Evolutionary conservation across 2,797 vertebrate species (phyloP).

Genomic region (Mormyrus hasselquistii): DNA sequence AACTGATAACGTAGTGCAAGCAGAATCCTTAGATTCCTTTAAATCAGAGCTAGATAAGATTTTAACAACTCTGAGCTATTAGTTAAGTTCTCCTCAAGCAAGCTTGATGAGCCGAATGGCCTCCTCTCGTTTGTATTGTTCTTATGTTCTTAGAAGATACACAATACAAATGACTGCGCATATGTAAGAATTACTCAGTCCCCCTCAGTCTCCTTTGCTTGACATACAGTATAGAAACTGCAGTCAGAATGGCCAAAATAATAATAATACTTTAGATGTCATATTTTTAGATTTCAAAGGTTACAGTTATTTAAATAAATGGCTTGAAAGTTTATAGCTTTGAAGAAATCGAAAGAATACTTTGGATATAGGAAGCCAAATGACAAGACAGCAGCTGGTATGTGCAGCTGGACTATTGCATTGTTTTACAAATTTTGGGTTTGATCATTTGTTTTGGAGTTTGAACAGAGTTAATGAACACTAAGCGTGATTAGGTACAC

Average conservation of each 20-base stretch:
- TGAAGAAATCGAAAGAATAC: background rate
- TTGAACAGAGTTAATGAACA: conserved; percentile 9
- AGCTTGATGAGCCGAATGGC: too few relatives aligned
- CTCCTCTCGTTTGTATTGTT: too few relatives aligned
- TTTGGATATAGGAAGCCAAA: background rate
- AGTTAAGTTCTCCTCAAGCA: too few relatives aligned
- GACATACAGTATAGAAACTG: background rate
- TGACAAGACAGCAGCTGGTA: conserved; percentile 10
- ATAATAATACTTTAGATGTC: background rate
- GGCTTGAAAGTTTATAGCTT: background rate
- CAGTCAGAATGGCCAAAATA: background rate
- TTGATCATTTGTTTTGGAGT: conserved; percentile 7
- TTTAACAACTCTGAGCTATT: too few relatives aligned
- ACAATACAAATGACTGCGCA: background rate
- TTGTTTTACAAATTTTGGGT: background rate
- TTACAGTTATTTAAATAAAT: background rate
- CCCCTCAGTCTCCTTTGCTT: too few relatives aligned
- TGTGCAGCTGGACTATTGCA: background rate
- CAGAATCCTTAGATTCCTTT: too few relatives aligned
- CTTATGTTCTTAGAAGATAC: too few relatives aligned
- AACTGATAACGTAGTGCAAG: too few relatives aligned
- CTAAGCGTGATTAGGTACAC: background rate
- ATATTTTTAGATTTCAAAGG: background rate
- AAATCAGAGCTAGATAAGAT: too few relatives aligned
- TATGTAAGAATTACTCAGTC: background rate